Conservation (phyloP, 2,113 vertebrate species). For the Lichenostomus cassidix region DNA sequence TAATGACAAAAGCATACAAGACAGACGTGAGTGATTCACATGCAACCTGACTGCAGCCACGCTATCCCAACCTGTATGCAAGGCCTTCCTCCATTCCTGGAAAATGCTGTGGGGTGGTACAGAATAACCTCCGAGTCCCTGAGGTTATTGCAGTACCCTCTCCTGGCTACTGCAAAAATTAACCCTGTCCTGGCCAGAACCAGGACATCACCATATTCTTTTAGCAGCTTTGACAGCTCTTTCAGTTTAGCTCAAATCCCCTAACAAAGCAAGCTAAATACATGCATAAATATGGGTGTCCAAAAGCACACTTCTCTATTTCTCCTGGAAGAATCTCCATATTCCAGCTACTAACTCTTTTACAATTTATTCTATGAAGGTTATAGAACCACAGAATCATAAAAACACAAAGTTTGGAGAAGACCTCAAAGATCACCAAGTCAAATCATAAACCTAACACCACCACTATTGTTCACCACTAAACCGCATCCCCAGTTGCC, state of each 20-base stretch:
- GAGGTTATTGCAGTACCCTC: no score
- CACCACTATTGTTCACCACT: not conserved
- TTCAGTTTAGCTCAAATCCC: not conserved
- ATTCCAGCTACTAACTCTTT: not conserved
- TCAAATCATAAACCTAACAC: not conserved
- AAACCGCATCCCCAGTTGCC: not conserved
- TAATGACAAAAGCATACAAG: not conserved
- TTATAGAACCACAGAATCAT: not conserved
- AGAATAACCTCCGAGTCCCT: not conserved
- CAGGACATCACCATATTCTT: not conserved
- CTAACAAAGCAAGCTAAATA: not conserved
- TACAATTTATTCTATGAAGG: not conserved
- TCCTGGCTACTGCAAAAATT: not conserved
- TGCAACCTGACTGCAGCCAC: no score
- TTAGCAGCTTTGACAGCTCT: not conserved
- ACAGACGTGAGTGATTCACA: not conserved
- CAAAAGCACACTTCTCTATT: not conserved
- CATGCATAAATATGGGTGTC: not conserved
- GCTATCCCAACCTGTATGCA: no score
- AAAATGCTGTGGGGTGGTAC: not conserved
- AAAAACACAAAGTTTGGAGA: not conserved
- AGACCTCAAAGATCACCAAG: not conserved
- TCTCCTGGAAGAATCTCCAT: not conserved
- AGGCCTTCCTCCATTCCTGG: not conserved
- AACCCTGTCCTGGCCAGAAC: not conserved